Base-by-base conservation (phyloP, 2,888 invertebrate species). In the Trichopria drosophilae region DNA sequence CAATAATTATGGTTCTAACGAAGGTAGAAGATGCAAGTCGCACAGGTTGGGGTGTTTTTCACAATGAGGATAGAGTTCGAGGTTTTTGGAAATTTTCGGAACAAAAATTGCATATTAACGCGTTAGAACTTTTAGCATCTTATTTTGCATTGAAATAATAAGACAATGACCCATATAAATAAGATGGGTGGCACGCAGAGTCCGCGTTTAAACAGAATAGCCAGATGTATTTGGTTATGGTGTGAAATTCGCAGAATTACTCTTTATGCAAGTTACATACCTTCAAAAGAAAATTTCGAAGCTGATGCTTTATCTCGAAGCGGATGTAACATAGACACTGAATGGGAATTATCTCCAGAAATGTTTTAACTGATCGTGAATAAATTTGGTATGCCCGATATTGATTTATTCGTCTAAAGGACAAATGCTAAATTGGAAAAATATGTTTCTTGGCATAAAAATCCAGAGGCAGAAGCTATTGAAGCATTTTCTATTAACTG, bases 361-460 rank as follows among this genome's bases (percentile, higher is more conserved):
- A 47, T 36, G 10, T 50, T 53, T 24, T 13, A 36, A 42, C 34
- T 34, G 12, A 50, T 53, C 19, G 23, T 20, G 2, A 6, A 9
- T 9, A 9, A 3, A 10, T 29, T 53, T 10, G 49, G 53, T 2
- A 24, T 39, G 6, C 57, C 58, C 4, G 58, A 58, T 18, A 62
- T 59, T 29, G 62, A 65, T 32, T 39, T 62, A 10, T 66, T 66
- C 52, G 62, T 64, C 6, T 51, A 54, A 19, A 16, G 54, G 15
- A 10, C 35, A 22, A 66, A 66, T 46, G 34, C 29, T 6, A 65
- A 64, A 53, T 66, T 66, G 45, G n/a, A 39, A 18, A 49, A 24
- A 28, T 65, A 55, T 34, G 40, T 65, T 7, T 65, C 65, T 3
- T 66, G 61, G 60, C 23, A 34, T 15, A 47, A 44, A 40, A 60